Evolutionary conservation across 2,113 vertebrate species (phyloP).

Genomic region (Muscicapa adusta): DNA sequence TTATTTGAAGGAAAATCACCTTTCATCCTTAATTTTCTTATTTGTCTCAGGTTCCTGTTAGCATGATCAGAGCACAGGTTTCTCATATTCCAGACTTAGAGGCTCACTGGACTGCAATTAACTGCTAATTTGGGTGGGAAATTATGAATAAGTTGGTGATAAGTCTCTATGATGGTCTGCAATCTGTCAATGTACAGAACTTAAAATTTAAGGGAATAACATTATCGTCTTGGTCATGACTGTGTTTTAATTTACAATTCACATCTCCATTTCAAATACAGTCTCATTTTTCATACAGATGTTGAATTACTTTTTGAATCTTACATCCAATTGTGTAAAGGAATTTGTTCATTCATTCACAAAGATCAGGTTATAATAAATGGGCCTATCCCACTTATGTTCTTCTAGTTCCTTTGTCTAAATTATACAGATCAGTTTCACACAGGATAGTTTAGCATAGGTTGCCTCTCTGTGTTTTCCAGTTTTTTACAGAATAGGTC

Average conservation of each 20-base stretch:
- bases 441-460: neutral
- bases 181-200: neutral
- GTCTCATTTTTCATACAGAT: neutral
- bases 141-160: neutral
- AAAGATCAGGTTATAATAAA: neutral
- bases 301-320: neutral
- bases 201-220: neutral
- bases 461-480: neutral
- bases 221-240: neutral
- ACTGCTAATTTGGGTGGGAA: neutral
- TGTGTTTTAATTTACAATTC: neutral
- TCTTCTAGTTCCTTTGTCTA: neutral
- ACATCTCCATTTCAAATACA: neutral
- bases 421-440: neutral
- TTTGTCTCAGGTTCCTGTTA: neutral
- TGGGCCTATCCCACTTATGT: neutral
- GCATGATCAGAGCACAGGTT: neutral
- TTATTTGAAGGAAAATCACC: neutral
- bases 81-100: neutral
- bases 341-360: neutral
- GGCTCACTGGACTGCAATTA: neutral
- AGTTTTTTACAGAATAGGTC: neutral
- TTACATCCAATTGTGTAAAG: neutral
- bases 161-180: neutral
- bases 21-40: neutral